These are phyloP conservation scores for Hippopotamus amphibius DNA, from an alignment of 2,113 vertebrate species.

Conservation along the genomic window DNA sequence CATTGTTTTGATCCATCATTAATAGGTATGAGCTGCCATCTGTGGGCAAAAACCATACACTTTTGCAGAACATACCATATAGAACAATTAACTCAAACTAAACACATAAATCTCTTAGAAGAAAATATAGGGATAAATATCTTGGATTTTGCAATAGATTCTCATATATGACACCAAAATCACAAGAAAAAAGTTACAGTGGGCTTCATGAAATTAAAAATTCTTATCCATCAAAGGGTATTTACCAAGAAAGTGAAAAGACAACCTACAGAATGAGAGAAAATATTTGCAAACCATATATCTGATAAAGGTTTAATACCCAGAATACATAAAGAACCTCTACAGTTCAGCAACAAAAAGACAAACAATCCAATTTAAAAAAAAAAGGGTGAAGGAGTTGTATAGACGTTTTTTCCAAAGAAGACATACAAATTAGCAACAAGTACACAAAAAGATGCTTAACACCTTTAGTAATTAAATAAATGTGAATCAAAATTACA, in stretches of 20 bases:
- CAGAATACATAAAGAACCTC: neutral
- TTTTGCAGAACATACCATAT: neutral
- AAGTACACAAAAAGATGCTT: neutral
- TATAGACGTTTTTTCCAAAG: neutral
- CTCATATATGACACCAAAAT: neutral
- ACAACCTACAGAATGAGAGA: neutral
- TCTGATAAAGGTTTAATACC: neutral
- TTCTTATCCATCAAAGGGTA: neutral
- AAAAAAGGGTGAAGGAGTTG: neutral
- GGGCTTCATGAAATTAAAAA: neutral
- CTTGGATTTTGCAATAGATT: neutral
- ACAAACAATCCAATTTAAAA: neutral
- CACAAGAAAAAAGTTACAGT: neutral
- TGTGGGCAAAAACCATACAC: neutral
- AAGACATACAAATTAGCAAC: neutral
- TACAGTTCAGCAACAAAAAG: neutral
- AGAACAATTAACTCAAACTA: neutral
- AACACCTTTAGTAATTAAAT: neutral
- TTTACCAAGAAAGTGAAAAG: neutral
- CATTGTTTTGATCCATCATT: neutral
- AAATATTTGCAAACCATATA: neutral
- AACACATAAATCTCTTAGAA: neutral
- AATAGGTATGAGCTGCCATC: neutral
- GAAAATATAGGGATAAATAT: neutral
- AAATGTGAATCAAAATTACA: neutral